Conservation (phyloP, 2,797 vertebrate species). For the Labeo calbasu region DNA sequence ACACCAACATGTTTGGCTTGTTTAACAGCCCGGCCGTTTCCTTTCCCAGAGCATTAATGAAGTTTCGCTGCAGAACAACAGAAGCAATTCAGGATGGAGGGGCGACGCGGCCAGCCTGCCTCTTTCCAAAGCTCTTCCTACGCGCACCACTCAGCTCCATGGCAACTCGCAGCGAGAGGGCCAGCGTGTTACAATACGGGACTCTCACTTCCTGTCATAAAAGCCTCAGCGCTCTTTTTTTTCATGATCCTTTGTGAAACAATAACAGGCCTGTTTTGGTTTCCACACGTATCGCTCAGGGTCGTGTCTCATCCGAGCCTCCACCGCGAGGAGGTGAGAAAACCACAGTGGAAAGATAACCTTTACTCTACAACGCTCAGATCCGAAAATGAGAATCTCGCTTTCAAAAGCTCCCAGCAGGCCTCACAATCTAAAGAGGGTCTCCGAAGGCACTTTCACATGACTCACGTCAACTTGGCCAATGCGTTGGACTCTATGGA, state of each 20-base stretch:
- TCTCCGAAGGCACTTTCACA: background rate
- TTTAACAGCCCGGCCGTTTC: conserved; percentile 71
- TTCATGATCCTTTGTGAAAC: conserved; percentile 46
- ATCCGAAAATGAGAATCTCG: background rate
- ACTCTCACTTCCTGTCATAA: conserved; percentile 65
- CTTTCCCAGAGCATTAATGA: conserved; percentile 70
- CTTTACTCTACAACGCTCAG: conserved; percentile 3
- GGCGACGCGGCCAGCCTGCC: conserved; percentile 65
- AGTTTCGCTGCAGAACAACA: conserved; percentile 73
- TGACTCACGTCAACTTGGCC: background rate
- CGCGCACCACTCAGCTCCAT: conserved; percentile 71
- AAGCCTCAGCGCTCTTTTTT: conserved; percentile 48
- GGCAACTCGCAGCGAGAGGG: conserved; percentile 62
- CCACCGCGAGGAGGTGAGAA: conserved; percentile 11
- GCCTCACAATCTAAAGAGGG: background rate
- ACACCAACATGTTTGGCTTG: conserved; percentile 65
- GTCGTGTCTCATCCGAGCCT: conserved; percentile 35
- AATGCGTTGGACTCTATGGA: background rate
- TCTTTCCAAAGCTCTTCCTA: conserved; percentile 68
- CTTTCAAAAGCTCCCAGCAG: conserved; percentile 9
- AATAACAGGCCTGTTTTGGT: conserved; percentile 63
- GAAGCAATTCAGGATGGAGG: conserved; percentile 75
- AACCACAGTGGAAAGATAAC: conserved; percentile 33
- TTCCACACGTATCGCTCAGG: conserved; percentile 52
- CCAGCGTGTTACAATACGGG: conserved; percentile 59